Base-by-base conservation (phyloP, 2,797 vertebrate genomes). In the Percopsis omiscomaycus region DNA sequence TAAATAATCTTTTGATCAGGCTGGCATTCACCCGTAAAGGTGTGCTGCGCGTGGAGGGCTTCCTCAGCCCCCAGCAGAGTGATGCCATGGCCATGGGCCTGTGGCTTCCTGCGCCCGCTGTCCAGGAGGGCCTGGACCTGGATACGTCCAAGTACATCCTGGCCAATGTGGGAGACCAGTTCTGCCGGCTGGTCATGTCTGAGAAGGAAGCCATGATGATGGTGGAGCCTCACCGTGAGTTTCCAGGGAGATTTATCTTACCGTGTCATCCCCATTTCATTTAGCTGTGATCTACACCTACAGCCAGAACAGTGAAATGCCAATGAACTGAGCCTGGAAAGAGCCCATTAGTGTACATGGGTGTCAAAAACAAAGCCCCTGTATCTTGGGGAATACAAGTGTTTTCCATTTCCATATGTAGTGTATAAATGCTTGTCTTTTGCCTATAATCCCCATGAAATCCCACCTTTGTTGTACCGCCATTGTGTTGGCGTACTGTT, bases 161-260 rank as follows among this genome's bases (percentile, higher is more conserved):
- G 81, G 98, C 98, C 79, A 99, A 99, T 15, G 97, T 99, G 71
- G 97, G 97, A 55, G 97, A 98, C 90, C 97, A 99, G 88, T 99
- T 99, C 87, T 99, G 98, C 79, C 96, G 98, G 86, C 90, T 99
- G 4, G 98, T 99, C 78, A 99, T 99, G 98, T 99, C 98, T n/a
- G 98, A 99, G 84, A 99, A 99, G 80, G 98, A 98, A 74, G 98
- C 98, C 59, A 98, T 99, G 96, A 98, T 98, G 96, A 98, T 99
- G 96, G 96, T 99, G 74, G 97, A 98, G 78, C 97, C 96, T 65
- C 98, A 99, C 87, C 98, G 98, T 99, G 92, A 94, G 98, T 91
- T 49, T 13, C 42, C 64, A 44, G 1, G 44, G 11, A 1, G 27
- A 45, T n/a, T 50, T 6, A 48, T 27, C 30, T 37, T 2, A 32